Percentiles rank a stretch among this genome's conserved stretches.
Conservation (phyloP, 2,888 invertebrate genomes). For the Venustoraphidia nigricollis region DNA sequence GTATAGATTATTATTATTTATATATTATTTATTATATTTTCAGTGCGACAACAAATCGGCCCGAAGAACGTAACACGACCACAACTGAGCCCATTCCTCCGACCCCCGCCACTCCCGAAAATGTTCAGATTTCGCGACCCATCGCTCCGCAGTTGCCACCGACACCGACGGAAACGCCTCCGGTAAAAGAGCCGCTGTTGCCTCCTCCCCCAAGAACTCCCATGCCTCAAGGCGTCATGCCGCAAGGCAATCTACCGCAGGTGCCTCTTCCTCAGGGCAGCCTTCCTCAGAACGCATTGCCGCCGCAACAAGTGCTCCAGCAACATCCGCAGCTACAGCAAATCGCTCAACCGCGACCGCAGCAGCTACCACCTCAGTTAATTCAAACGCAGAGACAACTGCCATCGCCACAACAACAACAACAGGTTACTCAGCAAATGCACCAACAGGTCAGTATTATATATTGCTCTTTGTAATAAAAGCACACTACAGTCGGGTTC, state of each 20-base stretch:
- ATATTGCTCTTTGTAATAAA: too few species aligned
- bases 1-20: too few species aligned
- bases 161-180: background rate
- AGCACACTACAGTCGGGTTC: too few species aligned
- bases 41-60: conserved; percentile 11
- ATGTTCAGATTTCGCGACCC: too few species aligned
- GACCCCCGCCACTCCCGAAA: too few species aligned
- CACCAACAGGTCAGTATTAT: conserved; percentile 28
- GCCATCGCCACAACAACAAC: conserved; percentile 17
- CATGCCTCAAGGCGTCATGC: too few species aligned
- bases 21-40: conserved; percentile 4
- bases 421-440: conserved; percentile 37
- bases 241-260: too few species aligned
- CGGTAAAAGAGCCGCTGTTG: background rate
- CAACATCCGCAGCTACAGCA: conserved; percentile 14
- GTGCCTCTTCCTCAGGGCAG: conserved; percentile 12
- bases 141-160: too few species aligned
- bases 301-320: conserved; percentile 14
- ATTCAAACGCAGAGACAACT: conserved; percentile 2
- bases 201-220: too few species aligned
- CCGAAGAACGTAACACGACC: conserved; percentile 1
- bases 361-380: conserved; percentile 11
- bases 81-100: background rate
- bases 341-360: conserved; percentile 11
- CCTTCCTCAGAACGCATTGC: conserved; percentile 9